Evolutionary conservation across 2,797 vertebrate genomes (phyloP).

Genomic region (Thalassophryne amazonica): DNA sequence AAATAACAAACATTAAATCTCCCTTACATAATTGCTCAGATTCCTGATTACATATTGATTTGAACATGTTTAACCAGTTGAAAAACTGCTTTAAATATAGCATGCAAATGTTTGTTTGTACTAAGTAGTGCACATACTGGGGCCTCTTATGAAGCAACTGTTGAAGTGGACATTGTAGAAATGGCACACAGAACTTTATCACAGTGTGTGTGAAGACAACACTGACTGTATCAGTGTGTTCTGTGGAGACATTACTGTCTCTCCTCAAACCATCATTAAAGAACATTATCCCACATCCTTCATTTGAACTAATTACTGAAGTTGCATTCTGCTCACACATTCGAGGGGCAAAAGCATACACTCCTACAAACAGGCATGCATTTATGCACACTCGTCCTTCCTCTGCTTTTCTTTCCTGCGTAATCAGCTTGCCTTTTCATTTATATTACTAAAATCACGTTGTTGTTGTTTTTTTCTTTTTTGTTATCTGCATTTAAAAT

Average conservation of each 20-base stretch:
- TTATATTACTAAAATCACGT: conserved; percentile 48
- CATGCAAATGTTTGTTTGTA: too few relatives aligned
- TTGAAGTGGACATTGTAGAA: too few relatives aligned
- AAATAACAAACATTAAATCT: too few relatives aligned
- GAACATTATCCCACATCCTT: conserved; percentile 22
- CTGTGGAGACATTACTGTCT: conserved; percentile 1
- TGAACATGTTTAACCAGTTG: too few relatives aligned
- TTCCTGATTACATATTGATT: too few relatives aligned
- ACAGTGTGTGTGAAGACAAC: neutral
- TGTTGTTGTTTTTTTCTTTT: conserved; percentile 14
- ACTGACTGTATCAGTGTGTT: conserved; percentile 3
- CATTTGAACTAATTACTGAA: conserved; percentile 12
- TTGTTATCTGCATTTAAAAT: conserved; percentile 25
- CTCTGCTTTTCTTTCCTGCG: neutral
- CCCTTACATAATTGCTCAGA: too few relatives aligned
- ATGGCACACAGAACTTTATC: too few relatives aligned
- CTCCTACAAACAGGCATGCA: neutral
- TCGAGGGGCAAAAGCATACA: neutral
- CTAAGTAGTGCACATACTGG: too few relatives aligned
- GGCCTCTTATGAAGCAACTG: too few relatives aligned
- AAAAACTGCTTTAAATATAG: too few relatives aligned
- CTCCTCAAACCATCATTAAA: conserved; percentile 22
- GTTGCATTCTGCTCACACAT: conserved; percentile 21
- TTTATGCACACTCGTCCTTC: neutral
- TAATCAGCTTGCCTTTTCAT: conserved; percentile 28